Evolutionary conservation across 1,140 invertebrate species (phyloP), one percentile per base, ranked within the genome.

Genomic region (Drosophila lini): DNA sequence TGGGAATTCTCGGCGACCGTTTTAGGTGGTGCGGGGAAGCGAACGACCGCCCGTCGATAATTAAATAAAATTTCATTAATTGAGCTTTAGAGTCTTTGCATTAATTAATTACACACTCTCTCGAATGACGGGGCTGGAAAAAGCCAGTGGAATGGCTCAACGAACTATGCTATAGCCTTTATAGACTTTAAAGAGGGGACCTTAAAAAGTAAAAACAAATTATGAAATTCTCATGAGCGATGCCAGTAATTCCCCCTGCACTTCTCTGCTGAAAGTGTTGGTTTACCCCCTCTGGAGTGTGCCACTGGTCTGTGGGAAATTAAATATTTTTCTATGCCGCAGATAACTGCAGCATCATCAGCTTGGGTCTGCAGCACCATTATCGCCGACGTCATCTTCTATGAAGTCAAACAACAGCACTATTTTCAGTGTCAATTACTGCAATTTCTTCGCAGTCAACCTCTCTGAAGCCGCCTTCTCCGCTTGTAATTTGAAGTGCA

Each of bases 1-100:
- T 38, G 45, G 28, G 31, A 50, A 45, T 47, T 60, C 71, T 61
- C 15, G 31, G 19, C 11, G 47, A 44, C 59, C 52, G 73, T 40
- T 34, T 62, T 13, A 47, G 5, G 32, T 28, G 2, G 25, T 11
- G 22, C 6, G 32, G 16, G 53, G n/a, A 69, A 64, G 64, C 47
- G 48, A 63, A 61, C 67, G 61, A 68, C 58, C 52, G 34, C 50
- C 68, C 40, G 63, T 56, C 68, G 68, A 59, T 89, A 86, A 86
- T 86, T 86, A 77, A 86, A 89, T 83, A 76, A 86, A 88, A 88
- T 82, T 86, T 59, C 80, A 86, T 85, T 79, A 82, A 82, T 81
- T 82, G 79, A 86, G 82, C 79, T 76, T 75, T 67, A 52, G 58
- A 88, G 41, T 61, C 65, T 76, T 77, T 75, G 74, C 74, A 70